Conservation (phyloP, 2,113 vertebrate species). For the Sinocyclocheilus grahami region DNA sequence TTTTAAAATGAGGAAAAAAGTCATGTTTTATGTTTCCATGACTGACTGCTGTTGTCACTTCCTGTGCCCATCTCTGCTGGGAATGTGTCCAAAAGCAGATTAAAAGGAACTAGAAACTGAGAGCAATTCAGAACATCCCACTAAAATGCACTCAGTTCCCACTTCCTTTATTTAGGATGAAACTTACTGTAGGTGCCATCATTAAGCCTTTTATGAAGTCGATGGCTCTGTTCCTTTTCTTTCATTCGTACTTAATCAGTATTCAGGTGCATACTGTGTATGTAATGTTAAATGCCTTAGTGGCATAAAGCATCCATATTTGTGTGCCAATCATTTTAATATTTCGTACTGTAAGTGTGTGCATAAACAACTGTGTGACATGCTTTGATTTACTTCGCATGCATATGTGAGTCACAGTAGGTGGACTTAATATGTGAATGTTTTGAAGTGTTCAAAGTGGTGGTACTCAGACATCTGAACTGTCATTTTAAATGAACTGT, state of each 20-base stretch:
- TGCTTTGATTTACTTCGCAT: background rate
- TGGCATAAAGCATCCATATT: background rate
- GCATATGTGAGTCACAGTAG: background rate
- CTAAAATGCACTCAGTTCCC: background rate
- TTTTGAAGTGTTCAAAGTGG: conserved; percentile 41
- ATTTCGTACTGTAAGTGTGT: background rate
- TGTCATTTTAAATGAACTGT: conserved; percentile 44
- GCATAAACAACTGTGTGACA: background rate
- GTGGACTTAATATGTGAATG: background rate
- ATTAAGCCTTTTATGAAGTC: background rate
- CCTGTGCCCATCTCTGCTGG: background rate
- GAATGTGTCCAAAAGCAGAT: background rate
- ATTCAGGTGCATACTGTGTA: background rate
- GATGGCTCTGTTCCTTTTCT: background rate
- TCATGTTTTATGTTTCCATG: background rate
- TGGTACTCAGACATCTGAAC: background rate
- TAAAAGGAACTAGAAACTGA: conserved; percentile 12
- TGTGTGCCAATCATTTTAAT: background rate
- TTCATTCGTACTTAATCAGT: background rate
- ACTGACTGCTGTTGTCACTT: background rate
- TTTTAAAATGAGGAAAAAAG: background rate
- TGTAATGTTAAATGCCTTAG: background rate
- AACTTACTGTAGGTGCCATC: background rate
- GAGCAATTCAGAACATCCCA: background rate
- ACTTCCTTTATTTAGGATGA: conserved; percentile 14